Evolutionary conservation across 2,113 vertebrate genomes (phyloP).

Genomic region (Ictidomys tridecemlineatus): DNA sequence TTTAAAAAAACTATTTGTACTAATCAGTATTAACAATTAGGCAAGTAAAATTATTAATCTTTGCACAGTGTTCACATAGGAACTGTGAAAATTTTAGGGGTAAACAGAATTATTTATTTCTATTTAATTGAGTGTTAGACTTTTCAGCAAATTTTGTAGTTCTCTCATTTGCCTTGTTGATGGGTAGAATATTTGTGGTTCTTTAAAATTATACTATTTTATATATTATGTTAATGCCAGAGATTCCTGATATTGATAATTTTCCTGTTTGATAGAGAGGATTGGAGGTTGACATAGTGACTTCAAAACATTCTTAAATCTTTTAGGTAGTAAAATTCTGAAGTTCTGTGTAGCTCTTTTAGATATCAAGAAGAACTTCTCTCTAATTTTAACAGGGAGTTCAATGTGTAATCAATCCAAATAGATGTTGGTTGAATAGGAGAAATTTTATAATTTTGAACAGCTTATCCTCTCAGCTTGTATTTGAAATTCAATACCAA

Average conservation of each 20-base stretch:
- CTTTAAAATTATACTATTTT: not conserved
- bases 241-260: not conserved
- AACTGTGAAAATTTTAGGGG: not conserved
- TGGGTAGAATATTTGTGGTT: not conserved
- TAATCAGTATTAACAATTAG: conserved; percentile 12
- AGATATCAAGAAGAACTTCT: not conserved
- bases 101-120: not conserved
- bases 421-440: not conserved
- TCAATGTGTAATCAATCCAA: not conserved
- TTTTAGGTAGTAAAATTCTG: not conserved
- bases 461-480: not conserved
- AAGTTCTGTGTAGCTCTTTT: not conserved
- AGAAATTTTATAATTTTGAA: conserved; percentile 34
- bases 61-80: not conserved
- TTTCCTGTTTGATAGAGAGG: not conserved
- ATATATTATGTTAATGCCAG: not conserved
- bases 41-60: not conserved
- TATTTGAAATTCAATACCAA: not conserved
- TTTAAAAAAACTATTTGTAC: not conserved
- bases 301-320: not conserved
- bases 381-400: not conserved
- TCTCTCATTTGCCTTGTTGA: not conserved
- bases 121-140: not conserved
- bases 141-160: not conserved
- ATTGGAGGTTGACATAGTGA: not conserved